Base-by-base conservation (phyloP, 2,888 invertebrate genomes). In the Agonopterix arenella region DNA sequence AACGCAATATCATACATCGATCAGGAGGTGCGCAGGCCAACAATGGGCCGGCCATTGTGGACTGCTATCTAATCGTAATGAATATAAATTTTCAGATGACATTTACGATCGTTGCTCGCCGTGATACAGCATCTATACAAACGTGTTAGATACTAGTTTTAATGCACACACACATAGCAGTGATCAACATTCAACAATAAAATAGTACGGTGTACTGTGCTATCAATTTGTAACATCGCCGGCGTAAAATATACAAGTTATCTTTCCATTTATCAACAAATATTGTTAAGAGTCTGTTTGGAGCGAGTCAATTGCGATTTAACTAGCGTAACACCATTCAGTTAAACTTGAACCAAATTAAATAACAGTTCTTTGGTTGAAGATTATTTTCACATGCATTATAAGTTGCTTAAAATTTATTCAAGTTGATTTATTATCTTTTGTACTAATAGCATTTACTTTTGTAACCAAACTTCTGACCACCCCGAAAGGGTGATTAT, bases 61-160 rank as follows among this genome's bases (percentile, higher is more conserved):
- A 68, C 74, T 75, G 76, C 80, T 86, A 86, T 88, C 88, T 86
- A 86, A 86, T 85, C 86, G 88, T 85, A 83, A 84, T 88, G 84
- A 85, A 88, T 86, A 89, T 89, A 89, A 88, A 89, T 89, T 86
- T 86, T 84, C 81, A 79, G 82, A 85, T 85, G 88, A 88, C 88
- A 84, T 89, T 88, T 85, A 89, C 84, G 88, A 86, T 82, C 83
- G 76, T 68, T 73, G 73, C 81, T 73, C 82, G 72, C 80, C 77
- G 76, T 83, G 84, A 82, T 84, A 84, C 78, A 71, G 78, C 76
- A 76, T 81, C 80, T 74, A 78, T 77, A 79, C 79, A 80, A 74
- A 79, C 76, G 74, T 75, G 77, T 81, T 76, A 76, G 80, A 78
- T 73, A 67, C 68, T 71, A 62, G 71, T 74, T 76, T 43, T 73